Base-by-base conservation (phyloP, 2,888 invertebrate genomes). In the Drosophila maculinotata region DNA sequence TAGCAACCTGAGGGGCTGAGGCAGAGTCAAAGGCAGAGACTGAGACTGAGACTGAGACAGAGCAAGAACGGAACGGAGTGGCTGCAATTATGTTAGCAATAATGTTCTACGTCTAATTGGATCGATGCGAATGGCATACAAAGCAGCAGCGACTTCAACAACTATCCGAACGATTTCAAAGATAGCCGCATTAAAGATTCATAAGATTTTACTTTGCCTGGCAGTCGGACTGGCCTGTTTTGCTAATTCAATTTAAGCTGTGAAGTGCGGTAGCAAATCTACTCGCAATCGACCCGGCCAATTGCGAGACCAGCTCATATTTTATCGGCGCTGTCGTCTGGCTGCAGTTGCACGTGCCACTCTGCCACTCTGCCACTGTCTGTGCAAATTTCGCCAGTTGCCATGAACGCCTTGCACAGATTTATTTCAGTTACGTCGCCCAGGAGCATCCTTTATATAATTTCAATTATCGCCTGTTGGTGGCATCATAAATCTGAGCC, bases 391-490 rank as follows among this genome's bases (percentile, higher is more conserved):
- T 63, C 53, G 42, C 53, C 67, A 17, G 54, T 64, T 51, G 42
- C 44, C 69, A 64, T 65, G 75, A 66, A 53, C 36, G 67, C 54
- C 58, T 42, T 57, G 63, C 66, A 57, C 68, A 72, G 87, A 87
- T 83, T 83, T 79, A 83, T 87, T 87, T 82, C 76, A 81, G 73
- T 81, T 82, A 71, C 79, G 52, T 48, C 48, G 47, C 26, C 17
- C 51, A 25, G 48, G 36, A 38, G 53, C 69, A 48, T 60, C 64
- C 69, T 79, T 83, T 72, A 83, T 76, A 72, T 87, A 76, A 79
- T 81, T 87, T 83, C 83, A 83, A 83, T 83, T 87, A 85, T 85
- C 79, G 86, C 79, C 82, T 70, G 48, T 79, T 79, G 83, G 86
- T 67, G 62, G 68, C 54, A 66, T 74, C 86, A 83, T 83, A 83